Conservation (phyloP, 1,140 invertebrate genomes). For the Pentalonia nigronervosa region DNA sequence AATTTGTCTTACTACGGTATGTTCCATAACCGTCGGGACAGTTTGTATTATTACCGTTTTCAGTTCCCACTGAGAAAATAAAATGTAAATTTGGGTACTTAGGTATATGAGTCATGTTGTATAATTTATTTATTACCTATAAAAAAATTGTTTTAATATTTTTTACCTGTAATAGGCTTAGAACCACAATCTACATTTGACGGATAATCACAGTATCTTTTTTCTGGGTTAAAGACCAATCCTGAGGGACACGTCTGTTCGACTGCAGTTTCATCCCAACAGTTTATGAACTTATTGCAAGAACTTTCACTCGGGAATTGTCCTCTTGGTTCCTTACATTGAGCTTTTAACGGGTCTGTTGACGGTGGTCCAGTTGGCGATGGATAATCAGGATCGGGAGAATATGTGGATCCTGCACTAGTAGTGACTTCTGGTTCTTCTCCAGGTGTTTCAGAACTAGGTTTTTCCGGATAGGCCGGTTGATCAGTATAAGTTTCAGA, state of each 20-base stretch:
- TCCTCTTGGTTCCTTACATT: constrained; percentile 64
- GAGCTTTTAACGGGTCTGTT: constrained; percentile 52
- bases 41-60: constrained; percentile 42
- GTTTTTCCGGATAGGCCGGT: constrained; percentile 55
- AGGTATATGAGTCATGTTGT: background rate
- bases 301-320: constrained; percentile 70
- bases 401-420: constrained; percentile 22
- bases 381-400: background rate
- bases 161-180: constrained; percentile 63
- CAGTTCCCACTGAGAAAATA: background rate
- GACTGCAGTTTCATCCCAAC: constrained; percentile 73
- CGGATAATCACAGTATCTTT: constrained; percentile 70
- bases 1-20: constrained; percentile 71
- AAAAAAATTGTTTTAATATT: background rate
- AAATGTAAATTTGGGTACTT: background rate
- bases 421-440: constrained; percentile 58
- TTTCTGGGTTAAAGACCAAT: constrained; percentile 67
- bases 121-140: background rate
- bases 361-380: background rate
- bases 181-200: constrained; percentile 71
- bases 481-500: background rate
- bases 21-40: constrained; percentile 65
- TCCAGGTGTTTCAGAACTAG: constrained; percentile 60
- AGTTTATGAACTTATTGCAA: constrained; percentile 74
- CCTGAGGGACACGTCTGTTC: constrained; percentile 72